Conservation (phyloP, 37 sponge, comb jelly and placozoan species). For the Chondrosia reniformis region DNA sequence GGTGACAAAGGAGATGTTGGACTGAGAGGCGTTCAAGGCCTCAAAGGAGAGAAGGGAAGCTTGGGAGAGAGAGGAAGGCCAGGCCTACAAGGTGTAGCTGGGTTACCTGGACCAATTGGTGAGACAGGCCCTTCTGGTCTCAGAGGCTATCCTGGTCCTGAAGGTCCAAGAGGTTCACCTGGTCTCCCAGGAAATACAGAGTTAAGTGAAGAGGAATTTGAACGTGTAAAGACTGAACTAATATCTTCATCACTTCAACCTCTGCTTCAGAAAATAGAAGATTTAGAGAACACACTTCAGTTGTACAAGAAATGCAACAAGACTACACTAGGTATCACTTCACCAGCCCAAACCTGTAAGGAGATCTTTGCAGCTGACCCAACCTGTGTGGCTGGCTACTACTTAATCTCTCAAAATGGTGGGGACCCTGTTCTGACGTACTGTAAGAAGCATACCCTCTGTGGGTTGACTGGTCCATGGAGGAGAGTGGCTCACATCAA, state of each 20-base stretch:
- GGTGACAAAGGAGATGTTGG: conserved; percentile 16
- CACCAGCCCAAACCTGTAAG: background rate
- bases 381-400: background rate
- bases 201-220: background rate
- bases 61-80: background rate
- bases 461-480: conserved; percentile 5
- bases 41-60: conserved; percentile 15
- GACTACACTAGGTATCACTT: background rate
- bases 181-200: background rate
- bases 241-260: background rate
- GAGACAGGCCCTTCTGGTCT: too few relatives aligned
- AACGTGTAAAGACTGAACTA: background rate
- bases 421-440: conserved; percentile 6
- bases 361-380: conserved; percentile 6
- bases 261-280: background rate
- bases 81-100: too few relatives aligned
- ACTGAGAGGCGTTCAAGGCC: background rate
- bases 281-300: background rate
- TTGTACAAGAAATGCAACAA: background rate
- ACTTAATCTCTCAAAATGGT: background rate
- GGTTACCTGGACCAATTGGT: too few relatives aligned
- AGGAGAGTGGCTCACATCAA: conserved; percentile 17
- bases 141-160: too few relatives aligned
- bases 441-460: conserved; percentile 1
- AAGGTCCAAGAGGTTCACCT: background rate